These are phyloP conservation scores for Polypedilum pembai DNA, from an alignment of 1,140 invertebrate genomes.

Conservation along the genomic window DNA sequence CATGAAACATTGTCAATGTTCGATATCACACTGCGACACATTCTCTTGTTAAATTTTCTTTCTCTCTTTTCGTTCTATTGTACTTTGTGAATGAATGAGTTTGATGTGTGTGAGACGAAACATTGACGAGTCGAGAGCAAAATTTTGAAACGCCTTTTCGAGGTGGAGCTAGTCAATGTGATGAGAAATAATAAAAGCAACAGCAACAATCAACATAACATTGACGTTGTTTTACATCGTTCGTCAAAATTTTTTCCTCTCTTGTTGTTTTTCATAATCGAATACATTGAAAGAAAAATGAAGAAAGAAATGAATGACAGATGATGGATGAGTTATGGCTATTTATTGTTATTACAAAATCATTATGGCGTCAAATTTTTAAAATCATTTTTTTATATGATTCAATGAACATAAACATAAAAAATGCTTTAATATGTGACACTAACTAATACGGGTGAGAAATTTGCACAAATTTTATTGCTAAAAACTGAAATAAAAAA, in stretches of 20 bases:
- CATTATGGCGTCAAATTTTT: neutral
- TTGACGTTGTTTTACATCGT: neutral
- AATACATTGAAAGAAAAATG: neutral
- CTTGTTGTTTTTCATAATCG: neutral
- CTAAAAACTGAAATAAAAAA: neutral
- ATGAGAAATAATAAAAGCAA: constrained; percentile 22
- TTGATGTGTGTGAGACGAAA: neutral
- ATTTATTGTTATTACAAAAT: neutral
- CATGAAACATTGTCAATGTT: neutral
- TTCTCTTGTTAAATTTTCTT: neutral
- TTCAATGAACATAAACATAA: too few relatives aligned
- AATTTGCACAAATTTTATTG: neutral
- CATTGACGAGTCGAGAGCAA: constrained; percentile 23
- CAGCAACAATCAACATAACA: constrained; percentile 15
- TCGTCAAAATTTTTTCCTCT: neutral
- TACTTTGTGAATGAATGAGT: neutral
- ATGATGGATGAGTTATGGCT: constrained; percentile 5
- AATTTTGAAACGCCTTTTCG: constrained; percentile 27
- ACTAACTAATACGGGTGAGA: too few relatives aligned
- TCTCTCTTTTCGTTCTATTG: neutral
- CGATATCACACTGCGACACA: neutral
- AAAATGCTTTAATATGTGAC: too few relatives aligned
- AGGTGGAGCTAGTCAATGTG: constrained; percentile 19
- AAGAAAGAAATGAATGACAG: neutral
- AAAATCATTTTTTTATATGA: too few relatives aligned